Percentiles rank a stretch among this genome's conserved stretches.
Conservation (phyloP, 1,140 invertebrate species). For the Eurosta solidaginis region DNA sequence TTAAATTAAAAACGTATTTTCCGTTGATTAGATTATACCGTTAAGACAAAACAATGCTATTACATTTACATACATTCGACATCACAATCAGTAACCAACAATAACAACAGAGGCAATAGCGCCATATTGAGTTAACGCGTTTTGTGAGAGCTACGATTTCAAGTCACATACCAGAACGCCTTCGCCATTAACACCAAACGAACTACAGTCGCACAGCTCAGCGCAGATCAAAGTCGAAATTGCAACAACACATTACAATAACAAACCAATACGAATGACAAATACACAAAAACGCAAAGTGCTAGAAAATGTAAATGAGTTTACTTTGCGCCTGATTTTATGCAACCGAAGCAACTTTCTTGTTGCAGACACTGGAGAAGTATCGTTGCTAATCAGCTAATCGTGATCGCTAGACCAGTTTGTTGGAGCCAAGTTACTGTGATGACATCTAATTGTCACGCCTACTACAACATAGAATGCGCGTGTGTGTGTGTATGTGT, state of each 20-base stretch:
- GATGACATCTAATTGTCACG: background rate
- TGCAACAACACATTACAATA: too few species aligned
- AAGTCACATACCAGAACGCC: background rate
- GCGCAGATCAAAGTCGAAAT: background rate
- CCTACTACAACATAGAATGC: background rate
- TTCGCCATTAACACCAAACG: background rate
- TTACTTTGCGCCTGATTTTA: background rate
- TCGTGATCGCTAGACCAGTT: constrained; percentile 5
- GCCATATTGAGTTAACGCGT: too few species aligned
- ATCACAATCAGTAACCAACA: background rate
- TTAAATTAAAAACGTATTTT: constrained; percentile 22
- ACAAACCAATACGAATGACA: too few species aligned
- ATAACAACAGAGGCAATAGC: background rate
- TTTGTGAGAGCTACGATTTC: background rate
- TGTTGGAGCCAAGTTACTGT: background rate
- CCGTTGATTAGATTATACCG: background rate
- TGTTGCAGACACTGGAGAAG: background rate
- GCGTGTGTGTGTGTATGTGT: background rate
- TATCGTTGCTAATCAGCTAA: constrained; percentile 4
- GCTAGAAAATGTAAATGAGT: constrained; percentile 18
- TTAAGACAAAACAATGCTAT: background rate
- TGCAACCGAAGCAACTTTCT: background rate
- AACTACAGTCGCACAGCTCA: too few species aligned
- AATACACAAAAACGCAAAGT: too few species aligned
- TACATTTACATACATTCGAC: background rate